Percentiles rank a stretch among this genome's conserved stretches.
These are phyloP conservation scores for Ichneumoninae sp. DNA, from an alignment of 2,888 invertebrate genomes.

Conservation along the genomic window DNA sequence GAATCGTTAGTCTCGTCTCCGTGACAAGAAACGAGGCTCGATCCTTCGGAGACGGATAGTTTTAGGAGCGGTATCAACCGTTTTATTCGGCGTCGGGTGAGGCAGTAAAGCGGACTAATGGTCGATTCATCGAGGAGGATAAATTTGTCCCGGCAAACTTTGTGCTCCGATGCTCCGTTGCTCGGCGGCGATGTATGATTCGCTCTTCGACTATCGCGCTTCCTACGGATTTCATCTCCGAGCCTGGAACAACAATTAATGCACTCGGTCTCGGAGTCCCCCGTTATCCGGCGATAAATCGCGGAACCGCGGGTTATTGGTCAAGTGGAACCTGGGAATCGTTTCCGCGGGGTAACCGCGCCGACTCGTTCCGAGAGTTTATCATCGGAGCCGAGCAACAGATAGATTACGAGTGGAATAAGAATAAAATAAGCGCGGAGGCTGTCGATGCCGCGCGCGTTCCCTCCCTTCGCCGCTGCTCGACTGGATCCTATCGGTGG, in stretches of 20 bases:
- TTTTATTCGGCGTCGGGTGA: neutral
- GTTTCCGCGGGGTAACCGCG: constrained; percentile 29
- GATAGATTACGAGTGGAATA: constrained; percentile 23
- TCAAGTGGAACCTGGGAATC: constrained; percentile 55
- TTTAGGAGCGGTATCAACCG: neutral
- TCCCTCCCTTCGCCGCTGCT: neutral
- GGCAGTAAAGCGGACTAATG: neutral
- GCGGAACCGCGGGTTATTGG: constrained; percentile 29
- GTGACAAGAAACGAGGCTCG: constrained; percentile 1
- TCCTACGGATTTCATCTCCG: neutral
- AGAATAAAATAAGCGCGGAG: constrained; percentile 22
- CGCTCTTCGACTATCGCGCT: neutral
- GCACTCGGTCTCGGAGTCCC: neutral
- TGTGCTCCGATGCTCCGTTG: neutral
- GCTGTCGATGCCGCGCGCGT: constrained; percentile 20
- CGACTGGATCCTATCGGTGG: neutral
- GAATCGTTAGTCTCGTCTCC: neutral
- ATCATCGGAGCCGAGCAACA: constrained; percentile 25
- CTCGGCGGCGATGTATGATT: neutral
- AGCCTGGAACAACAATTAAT: constrained; percentile 23
- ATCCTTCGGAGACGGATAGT: neutral
- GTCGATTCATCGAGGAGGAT: neutral
- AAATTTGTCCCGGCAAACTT: constrained; percentile 11
- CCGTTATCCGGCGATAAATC: constrained; percentile 50
- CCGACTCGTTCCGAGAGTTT: constrained; percentile 28